Conservation (phyloP, 2,797 vertebrate genomes). For the Tapera naevia region DNA sequence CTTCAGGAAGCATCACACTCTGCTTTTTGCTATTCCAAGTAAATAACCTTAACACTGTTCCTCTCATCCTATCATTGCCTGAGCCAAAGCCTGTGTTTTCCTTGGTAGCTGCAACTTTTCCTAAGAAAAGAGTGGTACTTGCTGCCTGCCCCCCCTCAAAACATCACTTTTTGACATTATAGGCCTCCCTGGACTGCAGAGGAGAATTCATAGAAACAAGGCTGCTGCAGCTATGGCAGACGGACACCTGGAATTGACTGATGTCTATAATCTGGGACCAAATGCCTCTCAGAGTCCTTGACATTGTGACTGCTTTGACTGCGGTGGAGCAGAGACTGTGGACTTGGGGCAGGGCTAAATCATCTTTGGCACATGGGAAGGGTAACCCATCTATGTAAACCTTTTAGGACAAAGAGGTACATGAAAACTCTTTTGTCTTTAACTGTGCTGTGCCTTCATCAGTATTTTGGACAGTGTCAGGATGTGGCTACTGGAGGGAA, state of each 20-base stretch:
- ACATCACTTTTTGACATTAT: neutral
- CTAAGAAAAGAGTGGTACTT: neutral
- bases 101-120: neutral
- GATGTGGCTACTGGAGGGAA: neutral
- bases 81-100: neutral
- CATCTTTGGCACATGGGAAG: neutral
- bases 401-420: neutral
- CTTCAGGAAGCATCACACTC: neutral
- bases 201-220: accelerated
- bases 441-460: neutral
- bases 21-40: neutral
- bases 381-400: neutral
- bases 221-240: neutral
- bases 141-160: neutral
- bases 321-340: neutral
- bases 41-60: neutral
- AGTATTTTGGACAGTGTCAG: neutral
- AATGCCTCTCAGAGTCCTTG: neutral
- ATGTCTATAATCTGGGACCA: neutral
- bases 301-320: neutral
- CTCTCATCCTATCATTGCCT: neutral
- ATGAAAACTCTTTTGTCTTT: neutral
- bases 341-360: neutral
- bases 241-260: neutral
- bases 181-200: neutral